Conservation (phyloP, 2,888 invertebrate genomes). For the Laspeyria flexula region DNA sequence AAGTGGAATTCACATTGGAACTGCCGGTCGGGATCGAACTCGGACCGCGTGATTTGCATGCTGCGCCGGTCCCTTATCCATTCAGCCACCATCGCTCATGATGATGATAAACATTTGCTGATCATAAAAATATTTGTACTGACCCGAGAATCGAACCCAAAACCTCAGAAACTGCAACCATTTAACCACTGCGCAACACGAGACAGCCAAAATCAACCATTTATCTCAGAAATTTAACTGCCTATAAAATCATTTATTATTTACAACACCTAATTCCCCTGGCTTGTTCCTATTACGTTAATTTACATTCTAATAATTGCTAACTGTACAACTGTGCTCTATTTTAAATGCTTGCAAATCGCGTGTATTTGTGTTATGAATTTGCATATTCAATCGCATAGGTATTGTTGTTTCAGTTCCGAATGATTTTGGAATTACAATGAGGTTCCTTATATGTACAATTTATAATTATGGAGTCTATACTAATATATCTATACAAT, state of each 20-base stretch:
- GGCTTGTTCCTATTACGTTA: conserved; percentile 53
- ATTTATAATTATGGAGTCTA: too few relatives aligned
- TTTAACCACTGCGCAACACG: too few relatives aligned
- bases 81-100: too few relatives aligned
- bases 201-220: background rate
- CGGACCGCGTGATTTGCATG: too few relatives aligned
- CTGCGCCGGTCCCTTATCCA: too few relatives aligned
- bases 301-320: conserved; percentile 68
- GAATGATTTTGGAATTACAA: background rate
- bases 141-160: too few relatives aligned
- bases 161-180: too few relatives aligned
- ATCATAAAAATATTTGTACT: too few relatives aligned
- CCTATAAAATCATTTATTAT: conserved; percentile 50
- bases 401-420: conserved; percentile 25
- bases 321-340: conserved; percentile 30
- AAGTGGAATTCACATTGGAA: too few relatives aligned
- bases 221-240: background rate
- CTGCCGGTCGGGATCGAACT: too few relatives aligned
- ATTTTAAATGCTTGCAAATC: conserved; percentile 45
- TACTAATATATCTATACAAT: too few relatives aligned
- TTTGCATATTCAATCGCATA: conserved; percentile 32
- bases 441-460: background rate
- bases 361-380: conserved; percentile 23
- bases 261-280: conserved; percentile 57
- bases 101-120: too few relatives aligned